Conservation (phyloP, 2,797 vertebrate species). For the Hafferia zeledoni region DNA sequence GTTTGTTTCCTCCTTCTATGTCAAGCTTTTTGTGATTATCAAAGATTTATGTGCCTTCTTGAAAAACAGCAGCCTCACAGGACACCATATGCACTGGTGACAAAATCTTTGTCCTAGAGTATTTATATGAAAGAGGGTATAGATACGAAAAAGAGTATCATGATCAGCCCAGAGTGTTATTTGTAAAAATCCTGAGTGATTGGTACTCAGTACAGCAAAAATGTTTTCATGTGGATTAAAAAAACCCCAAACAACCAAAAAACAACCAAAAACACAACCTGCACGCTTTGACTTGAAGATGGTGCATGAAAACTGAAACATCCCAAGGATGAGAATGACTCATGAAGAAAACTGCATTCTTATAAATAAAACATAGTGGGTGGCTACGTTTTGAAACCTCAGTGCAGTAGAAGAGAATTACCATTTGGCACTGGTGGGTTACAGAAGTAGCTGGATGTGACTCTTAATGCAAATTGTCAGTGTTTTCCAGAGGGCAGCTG, state of each 20-base stretch:
- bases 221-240: background rate
- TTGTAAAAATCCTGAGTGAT: background rate
- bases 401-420: background rate
- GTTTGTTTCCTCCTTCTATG: background rate
- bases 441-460: background rate
- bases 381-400: background rate
- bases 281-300: background rate
- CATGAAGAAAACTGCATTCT: background rate
- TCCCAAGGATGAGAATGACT: background rate
- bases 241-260: no score
- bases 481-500: background rate
- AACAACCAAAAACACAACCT: no score
- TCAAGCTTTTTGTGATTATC: background rate
- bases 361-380: background rate
- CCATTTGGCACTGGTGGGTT: fast-evolving
- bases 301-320: background rate
- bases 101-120: background rate
- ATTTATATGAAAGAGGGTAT: background rate
- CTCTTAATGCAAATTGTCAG: fast-evolving
- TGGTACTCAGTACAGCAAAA: background rate
- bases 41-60: background rate
- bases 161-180: background rate
- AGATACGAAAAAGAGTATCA: background rate
- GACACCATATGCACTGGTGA: fast-evolving
- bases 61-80: background rate